Evolutionary conservation across 1,140 invertebrate genomes (phyloP).

Genomic region (Bradynema listronoti): DNA sequence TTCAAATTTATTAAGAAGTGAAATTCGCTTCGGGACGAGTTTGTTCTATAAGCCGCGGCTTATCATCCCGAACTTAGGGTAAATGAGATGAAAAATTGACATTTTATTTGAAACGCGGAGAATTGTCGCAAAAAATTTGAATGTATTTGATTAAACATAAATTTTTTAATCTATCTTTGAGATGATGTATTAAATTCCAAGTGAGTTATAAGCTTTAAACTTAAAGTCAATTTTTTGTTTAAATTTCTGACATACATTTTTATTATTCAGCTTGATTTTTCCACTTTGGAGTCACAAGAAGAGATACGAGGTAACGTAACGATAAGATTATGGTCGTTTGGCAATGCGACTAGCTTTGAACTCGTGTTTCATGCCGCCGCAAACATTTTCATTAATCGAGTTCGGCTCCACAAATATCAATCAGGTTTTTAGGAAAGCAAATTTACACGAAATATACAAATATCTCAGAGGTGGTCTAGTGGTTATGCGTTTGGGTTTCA

Average conservation of each 20-base stretch:
- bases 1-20: no score
- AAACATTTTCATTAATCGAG: slow-evolving; percentile 52
- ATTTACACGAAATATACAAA: slow-evolving; percentile 8
- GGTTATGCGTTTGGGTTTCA: slow-evolving; percentile 12
- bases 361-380: slow-evolving; percentile 50
- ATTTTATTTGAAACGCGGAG: neutral
- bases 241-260: no score
- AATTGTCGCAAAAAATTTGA: slow-evolving; percentile 7
- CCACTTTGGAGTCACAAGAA: slow-evolving; percentile 40
- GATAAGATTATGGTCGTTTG: slow-evolving; percentile 53
- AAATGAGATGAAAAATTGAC: neutral
- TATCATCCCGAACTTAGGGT: no score
- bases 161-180: neutral
- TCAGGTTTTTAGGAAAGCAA: slow-evolving; percentile 13
- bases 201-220: no score
- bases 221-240: no score
- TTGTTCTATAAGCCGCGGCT: no score
- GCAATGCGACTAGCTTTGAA: slow-evolving; percentile 49
- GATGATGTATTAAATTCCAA: no score
- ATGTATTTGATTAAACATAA: slow-evolving; percentile 17
- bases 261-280: slow-evolving; percentile 50
- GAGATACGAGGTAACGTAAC: slow-evolving; percentile 47
- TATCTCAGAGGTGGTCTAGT: no score
- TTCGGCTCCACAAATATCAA: slow-evolving; percentile 17
- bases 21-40: no score